phyloP scores from a whole-genome alignment of 2,888 invertebrate genomes.

The Tetragonisca angustula region DNA sequence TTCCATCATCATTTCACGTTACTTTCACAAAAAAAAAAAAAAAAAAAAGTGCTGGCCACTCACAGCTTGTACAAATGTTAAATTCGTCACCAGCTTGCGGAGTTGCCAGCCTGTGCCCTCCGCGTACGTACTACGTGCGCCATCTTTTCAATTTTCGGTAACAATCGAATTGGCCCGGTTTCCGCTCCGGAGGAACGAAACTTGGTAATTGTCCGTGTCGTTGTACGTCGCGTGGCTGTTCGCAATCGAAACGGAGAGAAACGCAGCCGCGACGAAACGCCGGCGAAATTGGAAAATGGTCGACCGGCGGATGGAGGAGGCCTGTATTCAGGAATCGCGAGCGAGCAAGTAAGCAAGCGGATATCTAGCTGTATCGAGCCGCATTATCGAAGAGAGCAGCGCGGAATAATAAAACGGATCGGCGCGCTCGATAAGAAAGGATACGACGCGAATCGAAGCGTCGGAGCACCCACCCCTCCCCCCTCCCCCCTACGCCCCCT shows the following conservation, averaged over 20 bases:
- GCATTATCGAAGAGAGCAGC: slow-evolving; percentile 57
- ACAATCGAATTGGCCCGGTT: slow-evolving; percentile 31
- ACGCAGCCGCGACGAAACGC: slow-evolving; percentile 37
- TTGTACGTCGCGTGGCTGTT: slow-evolving; percentile 16
- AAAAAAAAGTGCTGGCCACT: too few species aligned
- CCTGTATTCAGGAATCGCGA: slow-evolving; percentile 32
- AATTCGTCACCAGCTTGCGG: not conserved
- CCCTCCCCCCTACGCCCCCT: not conserved
- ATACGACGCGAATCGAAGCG: slow-evolving; percentile 32
- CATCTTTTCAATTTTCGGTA: slow-evolving; percentile 16
- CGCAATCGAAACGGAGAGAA: slow-evolving; percentile 24
- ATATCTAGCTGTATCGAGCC: slow-evolving; percentile 59
- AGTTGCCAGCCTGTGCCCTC: not conserved
- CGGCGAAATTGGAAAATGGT: slow-evolving; percentile 65
- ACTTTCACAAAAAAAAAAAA: too few species aligned
- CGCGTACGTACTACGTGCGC: not conserved
- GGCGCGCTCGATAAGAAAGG: slow-evolving; percentile 52
- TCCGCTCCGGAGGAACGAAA: slow-evolving; percentile 21
- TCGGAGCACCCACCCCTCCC: too few species aligned
- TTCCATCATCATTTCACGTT: too few species aligned
- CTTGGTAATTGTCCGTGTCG: slow-evolving; percentile 16
- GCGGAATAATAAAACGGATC: slow-evolving; percentile 63
- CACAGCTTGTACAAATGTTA: too few species aligned
- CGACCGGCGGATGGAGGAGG: slow-evolving; percentile 42
- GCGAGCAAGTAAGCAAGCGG: slow-evolving; percentile 1